These are phyloP conservation scores for Rhyacophila brunnea DNA, from an alignment of 1,140 invertebrate genomes.

Conservation along the genomic window DNA sequence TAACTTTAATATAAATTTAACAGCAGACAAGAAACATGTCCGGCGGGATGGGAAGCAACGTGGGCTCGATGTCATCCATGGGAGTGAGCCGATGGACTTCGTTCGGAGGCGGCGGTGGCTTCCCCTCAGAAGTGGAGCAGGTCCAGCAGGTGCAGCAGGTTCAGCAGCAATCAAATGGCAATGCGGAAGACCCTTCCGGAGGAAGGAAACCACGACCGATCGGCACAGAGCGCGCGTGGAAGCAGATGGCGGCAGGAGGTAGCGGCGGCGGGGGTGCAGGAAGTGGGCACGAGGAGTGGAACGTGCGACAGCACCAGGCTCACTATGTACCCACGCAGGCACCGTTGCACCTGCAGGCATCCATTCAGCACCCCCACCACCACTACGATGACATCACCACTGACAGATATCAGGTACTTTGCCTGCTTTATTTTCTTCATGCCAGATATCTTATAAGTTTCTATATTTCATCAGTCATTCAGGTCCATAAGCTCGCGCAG, in stretches of 20 bases:
- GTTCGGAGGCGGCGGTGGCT: constrained; percentile 18
- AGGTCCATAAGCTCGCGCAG: no score
- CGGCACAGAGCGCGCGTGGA: constrained; percentile 26
- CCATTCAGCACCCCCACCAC: constrained; percentile 10
- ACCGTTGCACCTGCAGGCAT: constrained; percentile 10
- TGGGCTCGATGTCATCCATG: constrained; percentile 18
- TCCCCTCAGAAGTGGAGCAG: neutral
- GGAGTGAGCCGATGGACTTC: constrained; percentile 27
- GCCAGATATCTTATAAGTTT: no score
- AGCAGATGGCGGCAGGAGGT: constrained; percentile 11
- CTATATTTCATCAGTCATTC: no score
- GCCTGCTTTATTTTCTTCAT: no score
- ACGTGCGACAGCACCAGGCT: constrained; percentile 9
- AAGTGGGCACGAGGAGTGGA: constrained; percentile 5
- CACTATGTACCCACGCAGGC: constrained; percentile 9
- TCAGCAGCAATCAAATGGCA: constrained; percentile 9
- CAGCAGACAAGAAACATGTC: constrained; percentile 27
- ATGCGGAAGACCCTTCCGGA: constrained; percentile 11
- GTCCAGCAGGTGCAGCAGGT: neutral
- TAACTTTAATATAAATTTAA: constrained; percentile 7
- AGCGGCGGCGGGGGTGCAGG: neutral
- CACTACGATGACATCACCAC: constrained; percentile 23
- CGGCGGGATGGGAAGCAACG: constrained; percentile 12
- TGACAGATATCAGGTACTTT: constrained; percentile 34
- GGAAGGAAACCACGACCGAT: constrained; percentile 31